phyloP scores from a whole-genome alignment of 1,140 invertebrate genomes.

The Adoxophyes honmai region DNA sequence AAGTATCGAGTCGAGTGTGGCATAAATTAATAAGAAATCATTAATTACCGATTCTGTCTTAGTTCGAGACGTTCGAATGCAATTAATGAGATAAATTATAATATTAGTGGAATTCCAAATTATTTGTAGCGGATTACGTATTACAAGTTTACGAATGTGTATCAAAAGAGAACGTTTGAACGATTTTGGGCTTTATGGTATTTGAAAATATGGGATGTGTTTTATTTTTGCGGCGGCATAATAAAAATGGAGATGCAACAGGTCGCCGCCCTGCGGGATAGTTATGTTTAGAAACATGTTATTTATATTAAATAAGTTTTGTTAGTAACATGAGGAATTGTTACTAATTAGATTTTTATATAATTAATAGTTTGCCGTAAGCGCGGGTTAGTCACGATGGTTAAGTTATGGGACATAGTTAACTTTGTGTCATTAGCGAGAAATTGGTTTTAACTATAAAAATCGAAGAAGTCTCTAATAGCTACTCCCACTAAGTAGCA shows the following conservation, averaged over 20 bases:
- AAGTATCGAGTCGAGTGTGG: conserved; percentile 26
- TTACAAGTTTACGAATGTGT: conserved; percentile 19
- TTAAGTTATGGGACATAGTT: neutral
- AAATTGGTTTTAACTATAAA: too few relatives aligned
- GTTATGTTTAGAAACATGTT: conserved; percentile 32
- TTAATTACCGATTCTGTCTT: conserved; percentile 9
- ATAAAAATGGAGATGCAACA: neutral
- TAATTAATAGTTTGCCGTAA: conserved; percentile 20
- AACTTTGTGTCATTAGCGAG: too few relatives aligned
- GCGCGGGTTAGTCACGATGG: neutral
- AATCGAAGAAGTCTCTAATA: too few relatives aligned
- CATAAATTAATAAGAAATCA: conserved; percentile 16
- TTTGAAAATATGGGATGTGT: neutral
- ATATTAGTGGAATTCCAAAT: conserved; percentile 37
- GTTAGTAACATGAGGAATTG: conserved; percentile 20
- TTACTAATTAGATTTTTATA: conserved; percentile 33
- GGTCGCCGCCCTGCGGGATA: neutral
- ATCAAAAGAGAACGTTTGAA: neutral
- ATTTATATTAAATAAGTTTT: conserved; percentile 31
- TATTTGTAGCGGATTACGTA: conserved; percentile 35
- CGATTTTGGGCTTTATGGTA: neutral
- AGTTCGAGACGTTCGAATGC: conserved; percentile 20
- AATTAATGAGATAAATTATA: conserved; percentile 44
- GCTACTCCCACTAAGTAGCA: too few relatives aligned
- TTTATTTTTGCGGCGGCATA: neutral